Percentiles rank a stretch among this genome's conserved stretches.
phyloP scores from a whole-genome alignment of 2,888 invertebrate genomes.

The Cosmia trapezina region DNA sequence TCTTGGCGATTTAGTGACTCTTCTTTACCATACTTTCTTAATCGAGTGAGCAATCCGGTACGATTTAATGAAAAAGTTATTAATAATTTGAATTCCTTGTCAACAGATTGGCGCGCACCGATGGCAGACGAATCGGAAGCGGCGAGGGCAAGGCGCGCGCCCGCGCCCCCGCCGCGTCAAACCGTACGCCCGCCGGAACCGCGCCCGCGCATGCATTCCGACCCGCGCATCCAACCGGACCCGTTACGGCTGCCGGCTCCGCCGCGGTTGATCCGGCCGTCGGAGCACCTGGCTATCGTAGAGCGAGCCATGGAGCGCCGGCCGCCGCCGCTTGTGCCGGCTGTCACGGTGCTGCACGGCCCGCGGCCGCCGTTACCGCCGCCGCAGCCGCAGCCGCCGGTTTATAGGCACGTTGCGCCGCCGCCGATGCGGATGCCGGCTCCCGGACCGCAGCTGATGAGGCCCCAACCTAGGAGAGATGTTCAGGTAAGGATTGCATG shows the following conservation, averaged over 20 bases:
- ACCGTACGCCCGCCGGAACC: conserved; percentile 79
- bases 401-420: conserved; percentile 81
- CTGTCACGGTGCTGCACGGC: conserved; percentile 79
- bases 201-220: conserved; percentile 75
- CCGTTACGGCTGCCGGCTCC: conserved; percentile 70
- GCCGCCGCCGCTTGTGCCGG: conserved; percentile 77
- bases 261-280: conserved; percentile 85
- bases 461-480: conserved; percentile 83
- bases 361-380: conserved; percentile 74
- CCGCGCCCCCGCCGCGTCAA: conserved; percentile 83
- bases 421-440: conserved; percentile 84
- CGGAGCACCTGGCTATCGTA: conserved; percentile 84
- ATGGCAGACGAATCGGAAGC: conserved; percentile 88
- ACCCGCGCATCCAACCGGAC: conserved; percentile 72
- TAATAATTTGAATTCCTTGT: conserved; percentile 55
- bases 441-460: conserved; percentile 76
- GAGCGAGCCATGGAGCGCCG: conserved; percentile 77
- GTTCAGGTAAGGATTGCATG: conserved; percentile 78
- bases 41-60: background rate
- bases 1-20: background rate
- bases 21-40: too few relatives aligned
- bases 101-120: conserved; percentile 89
- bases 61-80: background rate
- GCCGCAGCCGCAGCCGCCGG: conserved; percentile 76
- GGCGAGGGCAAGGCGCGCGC: conserved; percentile 83